Percentiles rank a stretch among this genome's conserved stretches.
Evolutionary conservation across 2,888 invertebrate species (phyloP).

Genomic region (Dorcus hopei): DNA sequence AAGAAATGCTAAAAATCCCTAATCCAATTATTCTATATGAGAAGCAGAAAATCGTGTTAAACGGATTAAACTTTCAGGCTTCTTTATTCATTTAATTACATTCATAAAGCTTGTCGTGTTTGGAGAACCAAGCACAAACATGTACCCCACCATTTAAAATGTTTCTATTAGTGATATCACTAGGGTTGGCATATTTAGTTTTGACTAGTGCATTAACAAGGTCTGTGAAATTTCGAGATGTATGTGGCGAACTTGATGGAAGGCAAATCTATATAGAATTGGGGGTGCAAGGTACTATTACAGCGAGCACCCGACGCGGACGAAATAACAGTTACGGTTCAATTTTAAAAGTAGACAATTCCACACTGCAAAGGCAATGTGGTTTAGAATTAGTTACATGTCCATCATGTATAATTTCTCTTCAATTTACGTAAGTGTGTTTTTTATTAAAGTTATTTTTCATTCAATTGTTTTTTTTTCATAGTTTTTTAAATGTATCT

Average conservation of each 20-base stretch:
- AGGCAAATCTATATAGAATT: slow-evolving; percentile 45
- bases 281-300: slow-evolving; percentile 43
- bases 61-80: too few species aligned
- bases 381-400: slow-evolving; percentile 62
- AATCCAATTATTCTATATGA: too few species aligned
- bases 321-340: background rate
- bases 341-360: background rate
- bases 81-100: too few species aligned
- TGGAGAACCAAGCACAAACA: too few species aligned
- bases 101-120: too few species aligned
- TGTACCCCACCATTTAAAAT: too few species aligned
- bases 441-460: too few species aligned
- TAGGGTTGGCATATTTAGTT: too few species aligned
- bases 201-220: too few species aligned
- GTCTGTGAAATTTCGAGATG: slow-evolving; percentile 22
- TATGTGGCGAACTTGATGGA: slow-evolving; percentile 41
- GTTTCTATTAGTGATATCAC: too few species aligned
- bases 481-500: slow-evolving; percentile 42
- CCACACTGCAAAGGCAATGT: slow-evolving; percentile 19
- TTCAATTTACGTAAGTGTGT: slow-evolving; percentile 50
- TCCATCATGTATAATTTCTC: slow-evolving; percentile 62
- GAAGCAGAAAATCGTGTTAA: too few species aligned
- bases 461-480: slow-evolving; percentile 6
- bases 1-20: background rate
- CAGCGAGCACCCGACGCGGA: slow-evolving; percentile 39